Conservation (phyloP, 2,888 invertebrate genomes). For the Pristionchus japonicus region DNA sequence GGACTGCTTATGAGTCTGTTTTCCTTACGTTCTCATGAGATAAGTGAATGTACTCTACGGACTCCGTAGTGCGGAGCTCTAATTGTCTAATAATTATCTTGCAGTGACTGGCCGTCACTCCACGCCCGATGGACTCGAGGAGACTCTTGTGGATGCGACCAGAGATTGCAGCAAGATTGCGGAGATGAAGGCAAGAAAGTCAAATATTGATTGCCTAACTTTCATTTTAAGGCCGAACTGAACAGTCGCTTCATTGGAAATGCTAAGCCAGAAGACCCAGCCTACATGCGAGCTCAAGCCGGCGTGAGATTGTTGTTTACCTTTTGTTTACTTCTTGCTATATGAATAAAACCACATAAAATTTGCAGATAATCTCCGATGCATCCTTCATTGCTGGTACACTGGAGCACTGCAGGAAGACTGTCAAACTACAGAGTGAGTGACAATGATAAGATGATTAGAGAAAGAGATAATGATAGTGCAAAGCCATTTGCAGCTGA, state of each 20-base stretch:
- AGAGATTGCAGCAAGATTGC: not conserved
- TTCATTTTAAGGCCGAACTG: not conserved
- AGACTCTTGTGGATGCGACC: not conserved
- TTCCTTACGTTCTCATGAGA: not conserved
- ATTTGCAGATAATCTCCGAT: not conserved
- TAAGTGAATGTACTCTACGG: too few relatives aligned
- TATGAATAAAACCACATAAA: too few relatives aligned
- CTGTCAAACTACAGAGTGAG: not conserved
- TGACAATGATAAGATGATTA: not conserved
- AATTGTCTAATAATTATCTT: too few relatives aligned
- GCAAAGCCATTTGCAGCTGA: not conserved
- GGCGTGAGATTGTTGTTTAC: too few relatives aligned
- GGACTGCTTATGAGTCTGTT: not conserved
- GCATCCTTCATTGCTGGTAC: not conserved
- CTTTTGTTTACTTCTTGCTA: too few relatives aligned
- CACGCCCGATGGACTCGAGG: not conserved
- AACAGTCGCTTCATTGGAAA: not conserved
- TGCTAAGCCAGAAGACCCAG: not conserved
- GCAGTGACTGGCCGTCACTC: not conserved
- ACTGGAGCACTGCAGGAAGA: not conserved
- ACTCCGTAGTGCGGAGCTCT: too few relatives aligned
- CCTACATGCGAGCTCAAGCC: not conserved
- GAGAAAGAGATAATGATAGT: too few relatives aligned
- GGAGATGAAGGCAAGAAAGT: slow-evolving; percentile 22
- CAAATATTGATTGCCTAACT: too few relatives aligned